These are phyloP conservation scores for Anastrepha ludens DNA, from an alignment of 1,140 invertebrate genomes.

Conservation along the genomic window DNA sequence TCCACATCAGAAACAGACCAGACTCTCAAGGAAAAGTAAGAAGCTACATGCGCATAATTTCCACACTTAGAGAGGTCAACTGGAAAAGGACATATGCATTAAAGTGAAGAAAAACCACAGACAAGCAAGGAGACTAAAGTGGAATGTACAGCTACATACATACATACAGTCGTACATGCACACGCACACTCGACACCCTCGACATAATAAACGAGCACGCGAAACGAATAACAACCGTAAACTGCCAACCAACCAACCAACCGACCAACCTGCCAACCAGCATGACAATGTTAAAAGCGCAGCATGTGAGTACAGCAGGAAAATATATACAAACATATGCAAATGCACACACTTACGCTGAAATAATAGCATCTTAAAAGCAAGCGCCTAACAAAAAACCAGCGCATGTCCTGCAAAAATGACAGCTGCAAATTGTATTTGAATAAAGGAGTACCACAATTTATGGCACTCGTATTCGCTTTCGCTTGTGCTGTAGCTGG, in stretches of 20 bases:
- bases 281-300: conserved; percentile 12
- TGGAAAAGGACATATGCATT: conserved; percentile 58
- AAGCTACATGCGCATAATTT: conserved; percentile 60
- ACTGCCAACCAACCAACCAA: conserved; percentile 22
- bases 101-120: conserved; percentile 52
- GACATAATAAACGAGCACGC: conserved; percentile 46
- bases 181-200: conserved; percentile 7
- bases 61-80: conserved; percentile 61
- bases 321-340: background rate
- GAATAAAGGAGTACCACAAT: conserved; percentile 58
- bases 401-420: conserved; percentile 50
- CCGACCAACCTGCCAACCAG: background rate
- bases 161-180: background rate
- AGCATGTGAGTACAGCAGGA: conserved; percentile 11
- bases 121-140: conserved; percentile 16
- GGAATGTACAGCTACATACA: background rate
- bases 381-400: conserved; percentile 33
- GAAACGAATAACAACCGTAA: background rate
- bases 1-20: conserved; percentile 42
- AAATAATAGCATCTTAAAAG: background rate
- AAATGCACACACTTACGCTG: background rate
- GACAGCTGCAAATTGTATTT: conserved; percentile 65
- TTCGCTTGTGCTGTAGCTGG: background rate
- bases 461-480: conserved; percentile 57
- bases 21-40: conserved; percentile 18